These are phyloP conservation scores for Epinephelus malabaricus DNA, from an alignment of 2,797 vertebrate genomes.

Conservation along the genomic window DNA sequence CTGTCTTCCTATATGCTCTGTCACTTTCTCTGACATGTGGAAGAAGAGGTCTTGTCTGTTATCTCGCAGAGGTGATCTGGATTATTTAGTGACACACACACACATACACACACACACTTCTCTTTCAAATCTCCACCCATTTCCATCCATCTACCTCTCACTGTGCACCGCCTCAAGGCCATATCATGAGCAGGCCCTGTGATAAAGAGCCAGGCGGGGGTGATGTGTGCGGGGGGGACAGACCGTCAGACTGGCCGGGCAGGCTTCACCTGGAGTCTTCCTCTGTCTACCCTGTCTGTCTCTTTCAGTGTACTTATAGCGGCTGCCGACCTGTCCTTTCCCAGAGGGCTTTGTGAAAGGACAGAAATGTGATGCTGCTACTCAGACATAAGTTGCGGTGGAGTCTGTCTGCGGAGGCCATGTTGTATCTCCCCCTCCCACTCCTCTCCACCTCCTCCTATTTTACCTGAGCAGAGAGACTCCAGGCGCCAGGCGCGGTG, in stretches of 20 bases:
- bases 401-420: slow-evolving; percentile 84
- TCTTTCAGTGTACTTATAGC: slow-evolving; percentile 63
- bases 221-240: slow-evolving; percentile 21
- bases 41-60: slow-evolving; percentile 74
- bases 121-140: slow-evolving; percentile 60
- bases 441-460: slow-evolving; percentile 63
- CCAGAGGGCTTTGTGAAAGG: slow-evolving; percentile 83
- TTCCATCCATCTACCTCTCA: slow-evolving; percentile 52
- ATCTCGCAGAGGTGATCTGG: slow-evolving; percentile 81
- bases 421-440: slow-evolving; percentile 73
- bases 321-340: slow-evolving; percentile 73
- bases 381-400: slow-evolving; percentile 78
- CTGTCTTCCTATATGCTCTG: slow-evolving; percentile 73
- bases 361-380: slow-evolving; percentile 84
- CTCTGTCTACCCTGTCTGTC: slow-evolving; percentile 67
- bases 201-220: slow-evolving; percentile 75
- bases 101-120: slow-evolving; percentile 39
- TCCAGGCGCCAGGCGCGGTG: slow-evolving; percentile 91
- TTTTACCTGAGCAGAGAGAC: slow-evolving; percentile 82
- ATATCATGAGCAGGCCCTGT: slow-evolving; percentile 77
- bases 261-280: slow-evolving; percentile 79
- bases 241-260: slow-evolving; percentile 78
- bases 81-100: slow-evolving; percentile 62
- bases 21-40: slow-evolving; percentile 85
- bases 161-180: slow-evolving; percentile 70